A percentile compares a stretch with the other conserved stretches of the same genome.
Conservation (phyloP, 2,888 invertebrate genomes). For the Amiota communis region DNA sequence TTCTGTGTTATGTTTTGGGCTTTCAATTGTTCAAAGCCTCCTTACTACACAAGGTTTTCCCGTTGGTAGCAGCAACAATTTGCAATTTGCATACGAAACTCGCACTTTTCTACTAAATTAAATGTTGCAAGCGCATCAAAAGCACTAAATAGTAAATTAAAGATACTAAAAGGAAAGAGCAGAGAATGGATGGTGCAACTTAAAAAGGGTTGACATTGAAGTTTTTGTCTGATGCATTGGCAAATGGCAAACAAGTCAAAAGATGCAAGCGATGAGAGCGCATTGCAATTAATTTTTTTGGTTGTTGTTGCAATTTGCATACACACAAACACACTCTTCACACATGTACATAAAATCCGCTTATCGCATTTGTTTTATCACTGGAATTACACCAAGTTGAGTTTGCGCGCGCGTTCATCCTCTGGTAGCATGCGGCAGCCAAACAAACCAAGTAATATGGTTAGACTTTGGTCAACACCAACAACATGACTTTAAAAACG, state of each 20-base stretch:
- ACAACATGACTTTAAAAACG: conserved; percentile 56
- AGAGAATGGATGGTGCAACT: not conserved
- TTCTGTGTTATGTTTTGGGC: not conserved
- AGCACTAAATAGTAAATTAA: too few species aligned
- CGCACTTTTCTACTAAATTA: conserved; percentile 67
- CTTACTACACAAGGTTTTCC: conserved; percentile 9
- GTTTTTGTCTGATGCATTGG: too few species aligned
- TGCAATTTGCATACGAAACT: conserved; percentile 67
- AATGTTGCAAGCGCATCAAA: conserved; percentile 51
- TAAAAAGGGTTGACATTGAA: conserved; percentile 4
- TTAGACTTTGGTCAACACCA: conserved; percentile 29
- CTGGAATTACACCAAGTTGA: conserved; percentile 28
- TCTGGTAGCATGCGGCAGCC: not conserved
- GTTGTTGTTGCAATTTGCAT: conserved; percentile 48
- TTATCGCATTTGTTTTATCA: conserved; percentile 67
- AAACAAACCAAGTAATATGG: not conserved
- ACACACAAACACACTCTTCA: conserved; percentile 45
- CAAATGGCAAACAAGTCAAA: conserved; percentile 32
- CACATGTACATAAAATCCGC: conserved; percentile 39
- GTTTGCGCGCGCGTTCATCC: not conserved
- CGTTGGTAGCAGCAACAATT: conserved; percentile 44
- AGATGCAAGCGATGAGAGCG: conserved; percentile 49
- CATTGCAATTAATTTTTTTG: conserved; percentile 64
- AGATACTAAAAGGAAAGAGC: not conserved
- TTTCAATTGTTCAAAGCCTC: not conserved